Base-by-base conservation (phyloP, 2,113 vertebrate species). In the Thalassoma bifasciatum region DNA sequence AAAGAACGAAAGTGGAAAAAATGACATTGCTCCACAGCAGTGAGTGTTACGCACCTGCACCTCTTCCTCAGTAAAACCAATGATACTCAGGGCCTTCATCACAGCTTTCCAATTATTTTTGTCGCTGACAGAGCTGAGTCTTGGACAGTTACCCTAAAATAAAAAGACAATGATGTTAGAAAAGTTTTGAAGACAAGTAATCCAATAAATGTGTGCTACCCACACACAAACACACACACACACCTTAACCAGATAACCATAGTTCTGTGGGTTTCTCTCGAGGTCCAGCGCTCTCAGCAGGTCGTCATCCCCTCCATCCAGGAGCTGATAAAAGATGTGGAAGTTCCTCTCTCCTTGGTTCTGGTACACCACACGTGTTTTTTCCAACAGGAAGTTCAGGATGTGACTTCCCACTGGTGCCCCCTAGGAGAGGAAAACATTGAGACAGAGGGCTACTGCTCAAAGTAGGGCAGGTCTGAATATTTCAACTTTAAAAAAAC, bases 261-360 rank as follows among this genome's bases (percentile, higher is more conserved):
- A 98, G 75, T 90, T 95, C 42, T 97, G 98, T 0, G 97, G 93
- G 83, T 91, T 98, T 79, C 95, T 95, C 26, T 98, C 96, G 0
- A 99, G 92, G 57, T 95, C 95, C 80, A 98, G 93, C 30, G 92
- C 90, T 14, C 89, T 91, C 10, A 99, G 94, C 0, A 96, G 87
- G 2, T 96, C 92, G 22, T 95, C 94, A 1, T 98, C 95, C 0
- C 95, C 97, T 23, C 97, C 97, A 11, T 98, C 97, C 68, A 99
- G 91, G 64, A 99, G 93, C 92, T 99, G 98, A 88, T 99, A 99
- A 93, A 99, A 99, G 81, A 99, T 94, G 83, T 99, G 98, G 89
- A 99, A 99, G 92, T 98, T 99, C 87, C 98, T 95, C 91, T 99
- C 97, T 0, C 98, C 98, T 0, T 98, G 97, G 85, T 96, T 99